phyloP scores from a whole-genome alignment of 2,888 invertebrate genomes.

The Drosophila quasianomalipes region DNA sequence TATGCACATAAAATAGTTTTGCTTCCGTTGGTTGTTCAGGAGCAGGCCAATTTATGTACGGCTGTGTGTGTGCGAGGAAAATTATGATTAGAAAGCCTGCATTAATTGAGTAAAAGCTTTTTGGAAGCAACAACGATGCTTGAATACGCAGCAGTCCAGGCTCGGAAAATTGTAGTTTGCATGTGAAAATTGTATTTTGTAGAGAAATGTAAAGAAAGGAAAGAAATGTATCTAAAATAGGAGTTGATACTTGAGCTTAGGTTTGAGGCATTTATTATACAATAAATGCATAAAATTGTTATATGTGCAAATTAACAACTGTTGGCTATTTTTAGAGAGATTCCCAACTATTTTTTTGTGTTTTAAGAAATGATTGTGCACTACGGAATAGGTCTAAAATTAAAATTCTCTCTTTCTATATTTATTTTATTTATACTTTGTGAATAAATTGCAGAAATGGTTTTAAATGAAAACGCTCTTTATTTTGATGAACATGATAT shows the following conservation, averaged over 20 bases:
- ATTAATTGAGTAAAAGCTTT: conserved; percentile 18
- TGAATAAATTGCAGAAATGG: too few species aligned
- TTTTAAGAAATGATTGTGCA: too few species aligned
- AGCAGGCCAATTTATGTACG: conserved; percentile 34
- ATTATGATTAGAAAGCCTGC: conserved; percentile 38
- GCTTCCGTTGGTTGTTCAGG: conserved; percentile 57
- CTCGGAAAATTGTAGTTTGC: not conserved
- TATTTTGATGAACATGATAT: too few species aligned
- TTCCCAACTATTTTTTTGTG: not conserved
- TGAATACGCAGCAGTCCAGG: not conserved
- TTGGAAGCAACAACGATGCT: conserved; percentile 6
- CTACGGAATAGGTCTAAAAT: too few species aligned
- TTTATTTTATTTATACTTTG: too few species aligned
- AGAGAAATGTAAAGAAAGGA: not conserved
- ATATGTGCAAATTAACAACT: not conserved
- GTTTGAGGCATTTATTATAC: not conserved
- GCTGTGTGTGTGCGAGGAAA: conserved; percentile 36
- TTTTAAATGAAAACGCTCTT: too few species aligned
- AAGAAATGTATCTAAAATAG: not conserved
- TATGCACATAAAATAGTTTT: conserved; percentile 29
- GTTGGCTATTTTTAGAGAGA: not conserved
- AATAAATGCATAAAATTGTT: not conserved
- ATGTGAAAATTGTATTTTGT: not conserved
- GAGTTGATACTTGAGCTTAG: not conserved
- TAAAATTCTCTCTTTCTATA: too few species aligned